Percentiles rank a stretch among this genome's conserved stretches.
Evolutionary conservation across 2,797 vertebrate species (phyloP).

Genomic region (Sebastes umbrosus): DNA sequence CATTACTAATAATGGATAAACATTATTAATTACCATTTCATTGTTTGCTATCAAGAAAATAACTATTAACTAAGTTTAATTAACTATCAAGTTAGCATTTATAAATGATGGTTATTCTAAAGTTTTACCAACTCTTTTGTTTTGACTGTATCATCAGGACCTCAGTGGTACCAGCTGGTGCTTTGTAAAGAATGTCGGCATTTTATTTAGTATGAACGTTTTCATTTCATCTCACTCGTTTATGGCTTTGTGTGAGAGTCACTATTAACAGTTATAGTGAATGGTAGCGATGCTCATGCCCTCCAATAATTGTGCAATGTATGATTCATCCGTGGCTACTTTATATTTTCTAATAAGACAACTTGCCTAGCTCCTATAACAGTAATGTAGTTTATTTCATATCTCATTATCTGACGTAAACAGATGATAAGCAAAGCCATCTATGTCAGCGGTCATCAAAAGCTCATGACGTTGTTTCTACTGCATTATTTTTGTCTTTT

Average conservation of each 20-base stretch:
- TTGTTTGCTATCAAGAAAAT: no score
- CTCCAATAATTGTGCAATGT: slow-evolving; percentile 86
- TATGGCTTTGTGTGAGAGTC: slow-evolving; percentile 79
- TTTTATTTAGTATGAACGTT: slow-evolving; percentile 62
- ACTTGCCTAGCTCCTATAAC: slow-evolving; percentile 87
- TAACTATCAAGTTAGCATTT: no score
- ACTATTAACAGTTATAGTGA: slow-evolving; percentile 73
- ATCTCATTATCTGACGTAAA: slow-evolving; percentile 77
- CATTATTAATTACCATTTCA: no score
- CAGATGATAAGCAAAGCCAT: slow-evolving; percentile 80
- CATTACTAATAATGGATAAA: no score
- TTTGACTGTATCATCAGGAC: slow-evolving; percentile 85
- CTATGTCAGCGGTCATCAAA: slow-evolving; percentile 73
- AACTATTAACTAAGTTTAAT: no score
- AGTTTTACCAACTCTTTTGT: slow-evolving; percentile 63
- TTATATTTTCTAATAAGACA: slow-evolving; percentile 91
- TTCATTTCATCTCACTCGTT: slow-evolving; percentile 58
- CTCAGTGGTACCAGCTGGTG: slow-evolving; percentile 77
- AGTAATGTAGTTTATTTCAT: slow-evolving; percentile 83
- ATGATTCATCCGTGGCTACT: slow-evolving; percentile 83
- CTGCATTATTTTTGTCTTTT: slow-evolving; percentile 79
- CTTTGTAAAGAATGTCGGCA: slow-evolving; percentile 80
- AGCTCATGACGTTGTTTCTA: slow-evolving; percentile 78
- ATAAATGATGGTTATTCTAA: no score
- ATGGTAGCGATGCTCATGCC: slow-evolving; percentile 75